These are phyloP conservation scores for Polypterus senegalus DNA, from an alignment of 2,113 vertebrate genomes.

Conservation along the genomic window DNA sequence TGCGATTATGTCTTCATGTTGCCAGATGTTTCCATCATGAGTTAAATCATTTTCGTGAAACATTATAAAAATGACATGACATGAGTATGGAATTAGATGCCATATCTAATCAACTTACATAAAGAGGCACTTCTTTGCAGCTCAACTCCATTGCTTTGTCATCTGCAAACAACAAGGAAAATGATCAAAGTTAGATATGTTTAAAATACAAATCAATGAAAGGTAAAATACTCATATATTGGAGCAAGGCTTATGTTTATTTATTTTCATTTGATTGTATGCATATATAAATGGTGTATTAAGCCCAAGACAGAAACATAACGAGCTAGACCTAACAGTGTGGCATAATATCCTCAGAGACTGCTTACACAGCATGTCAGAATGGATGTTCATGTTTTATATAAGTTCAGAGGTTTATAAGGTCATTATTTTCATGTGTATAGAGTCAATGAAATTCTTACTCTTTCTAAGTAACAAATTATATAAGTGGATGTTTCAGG, in stretches of 20 bases:
- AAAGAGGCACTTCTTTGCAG: slow-evolving; percentile 68
- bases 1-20: neutral
- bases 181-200: neutral
- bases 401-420: too few species aligned
- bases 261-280: neutral
- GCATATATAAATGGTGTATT: neutral
- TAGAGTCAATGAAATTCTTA: too few species aligned
- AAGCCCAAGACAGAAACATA: neutral
- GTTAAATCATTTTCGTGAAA: too few species aligned
- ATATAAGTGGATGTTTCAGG: too few species aligned
- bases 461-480: too few species aligned
- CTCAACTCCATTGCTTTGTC: slow-evolving; percentile 70
- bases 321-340: neutral
- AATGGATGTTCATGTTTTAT: too few species aligned
- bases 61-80: too few species aligned
- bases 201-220: neutral
- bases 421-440: too few species aligned
- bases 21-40: too few species aligned
- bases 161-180: slow-evolving; percentile 48
- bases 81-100: too few species aligned
- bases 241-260: neutral
- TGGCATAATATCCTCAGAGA: neutral
- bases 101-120: slow-evolving; percentile 56
- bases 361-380: too few species aligned
- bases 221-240: neutral